phyloP scores from a whole-genome alignment of 2,113 vertebrate species.

The Centropus unirufus region DNA sequence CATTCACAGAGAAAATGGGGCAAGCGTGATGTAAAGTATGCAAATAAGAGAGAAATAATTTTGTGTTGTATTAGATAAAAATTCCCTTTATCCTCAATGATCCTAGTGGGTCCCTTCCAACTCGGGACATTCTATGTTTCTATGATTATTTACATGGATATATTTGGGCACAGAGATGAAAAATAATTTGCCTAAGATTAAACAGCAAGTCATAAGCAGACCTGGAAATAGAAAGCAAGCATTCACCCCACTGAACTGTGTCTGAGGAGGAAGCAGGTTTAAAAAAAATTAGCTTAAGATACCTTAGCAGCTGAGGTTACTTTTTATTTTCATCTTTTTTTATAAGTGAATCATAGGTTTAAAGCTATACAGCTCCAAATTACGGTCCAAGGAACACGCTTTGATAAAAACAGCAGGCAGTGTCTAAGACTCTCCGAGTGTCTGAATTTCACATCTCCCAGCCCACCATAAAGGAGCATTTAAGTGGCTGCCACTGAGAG shows the following conservation, averaged over 20 bases:
- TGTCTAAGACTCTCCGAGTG: background rate
- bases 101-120: no score
- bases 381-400: background rate
- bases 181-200: constrained; percentile 6
- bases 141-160: background rate
- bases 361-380: background rate
- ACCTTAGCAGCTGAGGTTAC: background rate
- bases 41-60: background rate
- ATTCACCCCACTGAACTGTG: background rate
- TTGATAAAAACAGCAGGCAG: background rate
- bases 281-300: background rate
- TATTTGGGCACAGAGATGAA: background rate
- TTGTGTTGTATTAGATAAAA: background rate
- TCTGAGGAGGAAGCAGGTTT: background rate
- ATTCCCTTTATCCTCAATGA: background rate
- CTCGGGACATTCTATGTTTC: no score
- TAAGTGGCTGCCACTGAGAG: constrained; percentile 19
- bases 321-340: background rate
- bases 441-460: constrained; percentile 27
- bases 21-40: background rate
- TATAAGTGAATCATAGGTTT: background rate
- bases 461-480: constrained; percentile 1
- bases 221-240: constrained; percentile 2
- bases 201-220: background rate
- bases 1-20: background rate